Conservation (phyloP, 2,113 vertebrate species). For the Hippocampus zosterae region DNA sequence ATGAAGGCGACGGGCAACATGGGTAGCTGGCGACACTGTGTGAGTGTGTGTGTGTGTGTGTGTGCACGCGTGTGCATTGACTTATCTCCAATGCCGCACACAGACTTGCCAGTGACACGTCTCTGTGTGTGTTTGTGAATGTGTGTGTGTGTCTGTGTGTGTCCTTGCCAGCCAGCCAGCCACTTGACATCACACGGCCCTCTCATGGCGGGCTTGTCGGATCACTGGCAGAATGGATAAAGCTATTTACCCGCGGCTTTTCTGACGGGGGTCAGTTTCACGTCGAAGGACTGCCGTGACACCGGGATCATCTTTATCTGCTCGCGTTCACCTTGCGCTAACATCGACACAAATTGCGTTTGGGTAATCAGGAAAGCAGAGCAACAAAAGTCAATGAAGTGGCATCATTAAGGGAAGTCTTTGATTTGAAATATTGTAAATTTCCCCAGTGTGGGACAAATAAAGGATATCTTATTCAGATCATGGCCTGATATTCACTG, state of each 20-base stretch:
- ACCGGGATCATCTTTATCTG: slow-evolving; percentile 34
- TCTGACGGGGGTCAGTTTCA: slow-evolving; percentile 58
- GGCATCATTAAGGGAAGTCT: no score
- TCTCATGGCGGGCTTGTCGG: slow-evolving; percentile 52
- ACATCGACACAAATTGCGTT: slow-evolving; percentile 24
- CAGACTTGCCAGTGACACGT: slow-evolving; percentile 42
- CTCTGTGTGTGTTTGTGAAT: slow-evolving; percentile 19
- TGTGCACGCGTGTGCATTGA: slow-evolving; percentile 10
- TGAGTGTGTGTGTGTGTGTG: slow-evolving; percentile 13
- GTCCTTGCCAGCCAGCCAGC: slow-evolving; percentile 41
- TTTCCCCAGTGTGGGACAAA: no score
- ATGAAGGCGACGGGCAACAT: slow-evolving; percentile 48
- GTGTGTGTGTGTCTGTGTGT: slow-evolving; percentile 9
- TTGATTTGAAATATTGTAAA: no score
- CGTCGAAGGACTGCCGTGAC: slow-evolving; percentile 31
- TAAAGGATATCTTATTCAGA: no score
- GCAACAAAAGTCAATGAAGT: neutral
- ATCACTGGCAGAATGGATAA: slow-evolving; percentile 61
- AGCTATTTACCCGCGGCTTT: slow-evolving; percentile 62
- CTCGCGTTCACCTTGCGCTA: slow-evolving; percentile 55
- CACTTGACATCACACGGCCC: slow-evolving; percentile 62
- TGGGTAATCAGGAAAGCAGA: neutral
- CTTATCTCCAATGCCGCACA: slow-evolving; percentile 45
- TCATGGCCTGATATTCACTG: no score
- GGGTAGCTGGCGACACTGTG: neutral